Conservation (phyloP, 1,140 invertebrate species). For the Himalopsyche phryganea region DNA sequence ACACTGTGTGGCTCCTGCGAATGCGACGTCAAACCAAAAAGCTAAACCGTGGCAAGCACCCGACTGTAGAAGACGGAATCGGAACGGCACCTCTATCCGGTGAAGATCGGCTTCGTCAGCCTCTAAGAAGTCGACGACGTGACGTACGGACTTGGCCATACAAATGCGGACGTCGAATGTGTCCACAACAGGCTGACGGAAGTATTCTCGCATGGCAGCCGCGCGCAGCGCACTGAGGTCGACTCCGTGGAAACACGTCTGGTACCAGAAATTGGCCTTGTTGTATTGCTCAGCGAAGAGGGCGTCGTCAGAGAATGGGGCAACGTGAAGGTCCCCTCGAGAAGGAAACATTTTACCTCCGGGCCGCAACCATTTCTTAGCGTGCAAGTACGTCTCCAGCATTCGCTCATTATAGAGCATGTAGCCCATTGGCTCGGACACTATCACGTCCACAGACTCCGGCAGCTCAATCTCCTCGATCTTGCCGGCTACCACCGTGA, state of each 20-base stretch:
- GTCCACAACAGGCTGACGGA: slow-evolving; percentile 97
- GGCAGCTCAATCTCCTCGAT: slow-evolving; percentile 97
- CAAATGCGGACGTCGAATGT: slow-evolving; percentile 98
- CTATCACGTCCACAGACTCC: slow-evolving; percentile 94
- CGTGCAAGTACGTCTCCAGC: slow-evolving; percentile 98
- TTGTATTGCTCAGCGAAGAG: slow-evolving; percentile 98
- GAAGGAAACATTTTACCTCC: slow-evolving; percentile 95
- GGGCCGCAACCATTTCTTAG: slow-evolving; percentile 95
- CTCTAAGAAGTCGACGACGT: slow-evolving; percentile 93
- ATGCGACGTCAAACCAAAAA: slow-evolving; percentile 99
- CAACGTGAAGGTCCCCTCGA: slow-evolving; percentile 93
- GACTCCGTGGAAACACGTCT: slow-evolving; percentile 97
- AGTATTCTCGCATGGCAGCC: slow-evolving; percentile 95
- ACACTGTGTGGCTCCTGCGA: slow-evolving; percentile 84
- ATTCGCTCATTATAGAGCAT: slow-evolving; percentile 99
- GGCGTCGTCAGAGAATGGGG: slow-evolving; percentile 97
- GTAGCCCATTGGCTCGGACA: slow-evolving; percentile 99
- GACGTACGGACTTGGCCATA: slow-evolving; percentile 89
- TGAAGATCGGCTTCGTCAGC: slow-evolving; percentile 94
- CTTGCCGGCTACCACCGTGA: slow-evolving; percentile 94
- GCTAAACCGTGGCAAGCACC: slow-evolving; percentile 96
- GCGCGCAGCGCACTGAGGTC: slow-evolving; percentile 82
- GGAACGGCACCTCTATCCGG: slow-evolving; percentile 92
- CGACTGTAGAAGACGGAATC: slow-evolving; percentile 89
- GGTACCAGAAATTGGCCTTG: slow-evolving; percentile 99